Evolutionary conservation across 2,888 invertebrate genomes (phyloP).

Genomic region (Torymus texanus): DNA sequence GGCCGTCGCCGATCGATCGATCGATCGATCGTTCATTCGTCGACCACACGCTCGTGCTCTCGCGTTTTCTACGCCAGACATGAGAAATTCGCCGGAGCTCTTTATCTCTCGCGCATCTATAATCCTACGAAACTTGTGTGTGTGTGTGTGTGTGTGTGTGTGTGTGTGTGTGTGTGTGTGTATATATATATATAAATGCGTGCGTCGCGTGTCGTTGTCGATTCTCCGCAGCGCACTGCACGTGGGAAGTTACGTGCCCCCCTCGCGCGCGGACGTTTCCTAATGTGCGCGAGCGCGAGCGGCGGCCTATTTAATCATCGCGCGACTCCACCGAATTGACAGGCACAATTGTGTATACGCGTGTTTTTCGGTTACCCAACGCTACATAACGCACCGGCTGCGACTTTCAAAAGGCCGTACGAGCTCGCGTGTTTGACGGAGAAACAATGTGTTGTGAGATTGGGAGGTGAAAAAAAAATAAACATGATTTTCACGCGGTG

Average conservation of each 20-base stretch:
- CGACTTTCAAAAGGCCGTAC: background rate
- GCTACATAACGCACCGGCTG: background rate
- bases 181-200: background rate
- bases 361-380: slow-evolving; percentile 31
- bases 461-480: slow-evolving; percentile 8
- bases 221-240: slow-evolving; percentile 6
- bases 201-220: slow-evolving; percentile 15
- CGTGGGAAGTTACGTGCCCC: background rate
- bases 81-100: slow-evolving; percentile 18
- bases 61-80: slow-evolving; percentile 12
- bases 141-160: too few species aligned
- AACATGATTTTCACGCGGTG: slow-evolving; percentile 31
- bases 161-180: too few species aligned
- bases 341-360: slow-evolving; percentile 34
- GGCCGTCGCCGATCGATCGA: background rate
- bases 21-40: too few species aligned
- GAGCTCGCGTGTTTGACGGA: too few species aligned
- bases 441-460: background rate
- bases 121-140: background rate
- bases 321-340: slow-evolving; percentile 12
- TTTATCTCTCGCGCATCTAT: slow-evolving; percentile 26
- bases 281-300: background rate
- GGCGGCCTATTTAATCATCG: slow-evolving; percentile 26
- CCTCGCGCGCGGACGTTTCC: background rate
- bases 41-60: too few species aligned